Conservation (phyloP, 2,113 vertebrate genomes). For the Rallus limicola region DNA sequence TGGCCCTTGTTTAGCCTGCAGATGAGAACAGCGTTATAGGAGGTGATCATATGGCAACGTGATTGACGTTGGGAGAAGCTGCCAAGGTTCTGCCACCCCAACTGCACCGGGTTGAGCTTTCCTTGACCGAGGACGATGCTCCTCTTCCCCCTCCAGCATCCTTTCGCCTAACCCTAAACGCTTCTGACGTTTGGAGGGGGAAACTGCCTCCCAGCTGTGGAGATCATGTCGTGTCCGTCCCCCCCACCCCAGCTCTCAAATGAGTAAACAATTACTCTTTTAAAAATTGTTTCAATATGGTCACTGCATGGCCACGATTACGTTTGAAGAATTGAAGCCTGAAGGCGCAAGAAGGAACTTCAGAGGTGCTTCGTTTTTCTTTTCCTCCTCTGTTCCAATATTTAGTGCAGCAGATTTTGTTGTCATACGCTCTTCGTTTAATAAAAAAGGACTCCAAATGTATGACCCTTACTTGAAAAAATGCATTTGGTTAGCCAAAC, state of each 20-base stretch:
- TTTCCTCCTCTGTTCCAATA: neutral
- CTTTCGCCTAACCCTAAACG: neutral
- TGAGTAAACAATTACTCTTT: neutral
- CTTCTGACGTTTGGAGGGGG: neutral
- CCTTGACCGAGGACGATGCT: neutral
- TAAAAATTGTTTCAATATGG: neutral
- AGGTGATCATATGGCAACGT: neutral
- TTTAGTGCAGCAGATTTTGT: neutral
- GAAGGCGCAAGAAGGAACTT: slow-evolving; percentile 1
- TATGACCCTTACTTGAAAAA: slow-evolving; percentile 21
- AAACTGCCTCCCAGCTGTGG: neutral
- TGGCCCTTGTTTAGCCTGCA: neutral
- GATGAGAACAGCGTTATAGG: neutral
- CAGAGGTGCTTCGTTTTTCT: slow-evolving; percentile 5
- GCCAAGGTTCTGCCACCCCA: neutral
- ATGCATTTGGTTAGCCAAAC: slow-evolving; percentile 5
- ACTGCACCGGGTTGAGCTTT: neutral
- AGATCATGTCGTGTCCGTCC: neutral
- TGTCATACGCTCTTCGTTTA: slow-evolving; percentile 18
- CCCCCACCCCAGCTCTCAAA: neutral
- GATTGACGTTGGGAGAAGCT: neutral
- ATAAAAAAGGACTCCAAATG: slow-evolving; percentile 19
- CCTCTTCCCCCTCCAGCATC: neutral
- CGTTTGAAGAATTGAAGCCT: neutral
- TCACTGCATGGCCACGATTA: neutral